Evolutionary conservation across 2,797 vertebrate genomes (phyloP), one percentile per base, ranked within the genome.

Genomic region (Darevskia mixta): DNA sequence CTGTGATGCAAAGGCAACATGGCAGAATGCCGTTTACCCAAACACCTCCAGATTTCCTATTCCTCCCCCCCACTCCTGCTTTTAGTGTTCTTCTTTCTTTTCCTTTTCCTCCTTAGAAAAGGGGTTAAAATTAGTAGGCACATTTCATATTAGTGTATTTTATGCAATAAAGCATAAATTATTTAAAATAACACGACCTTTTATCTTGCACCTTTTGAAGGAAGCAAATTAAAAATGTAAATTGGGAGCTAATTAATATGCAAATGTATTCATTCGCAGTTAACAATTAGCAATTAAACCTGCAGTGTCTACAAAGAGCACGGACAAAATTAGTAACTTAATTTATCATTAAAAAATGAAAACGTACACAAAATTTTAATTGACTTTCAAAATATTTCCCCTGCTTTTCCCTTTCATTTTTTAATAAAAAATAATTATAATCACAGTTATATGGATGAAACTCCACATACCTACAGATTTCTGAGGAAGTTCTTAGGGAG

Each of bases 211-310:
- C 98, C 98, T 98, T 99, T 99, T 99, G 99, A 99, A 99, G 98
- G 98, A 98, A 97, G 98, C 98, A 99, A 99, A 99, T 99, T 99
- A 99, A 99, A 99, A 99, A 99, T 99, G 98, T 98, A 99, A 99
- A 99, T 99, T 98, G 97, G 98, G 97, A 97, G 97, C 98, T 99
- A 98, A 99, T 99, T 99, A 99, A 99, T 99, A 99, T 99, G 99
- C 98, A 99, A 99, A 99, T 99, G 96, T 99, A 99, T 99, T 98
- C 98, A 97, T 98, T 98, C 97, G 95, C 98, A 98, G 98, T 99
- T 99, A 99, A 99, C 98, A 99, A 99, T 99, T 99, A 99, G 98
- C 99, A 99, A 99, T 99, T 99, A 99, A 99, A 99, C 98, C 98
- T 98, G 98, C 98, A 98, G 98, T 98, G 98, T 99, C 98, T 99